Base-by-base conservation (phyloP, 2,888 invertebrate genomes). In the Drosophila multiciliata region DNA sequence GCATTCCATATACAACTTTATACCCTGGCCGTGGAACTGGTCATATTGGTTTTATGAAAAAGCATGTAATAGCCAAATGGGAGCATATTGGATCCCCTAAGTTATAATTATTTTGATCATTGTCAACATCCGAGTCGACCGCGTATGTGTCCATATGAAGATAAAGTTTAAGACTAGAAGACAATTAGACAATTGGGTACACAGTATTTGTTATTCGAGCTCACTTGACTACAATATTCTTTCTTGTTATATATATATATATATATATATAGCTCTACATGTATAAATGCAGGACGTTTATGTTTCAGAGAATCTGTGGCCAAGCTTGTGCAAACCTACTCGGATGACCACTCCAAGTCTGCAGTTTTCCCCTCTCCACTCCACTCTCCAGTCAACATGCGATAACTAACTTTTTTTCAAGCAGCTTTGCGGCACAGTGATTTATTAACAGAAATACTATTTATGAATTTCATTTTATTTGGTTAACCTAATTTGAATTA, bases 321-420 rank as follows among this genome's bases (percentile, higher is more conserved):
- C 62, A 65, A 68, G 78, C 68, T 73, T 57, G 70, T 67, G 53
- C 33, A 68, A 64, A 54, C 33, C 69, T 53, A 66, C 33, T 32
- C 45, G 23, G n/a, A 63, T 66, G 63, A 65, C 80, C 82, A 72
- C 72, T 72, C 53, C n/a, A 66, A 64, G 73, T 38, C 60, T 67
- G 53, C 40, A 35, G 53, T 66, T 50, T 61, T 62, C 48, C 52
- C 36, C 29, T 32, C 61, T 45, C 62, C 55, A 52, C 38, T 65
- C 63, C 55, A 52, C 38, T 65, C 63, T 57, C 36, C 49, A 66
- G 68, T 74, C 70, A 74, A 76, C 65, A 64, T 57, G 66, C 57
- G 68, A 71, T 62, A 72, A 70, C 60, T 64, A 53, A 67, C 63
- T 58, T 65, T 80, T 66, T 45, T 40, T 26, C 42, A 42, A 29